Conservation (phyloP, 2,113 vertebrate genomes). For the Oryctolagus cuniculus region DNA sequence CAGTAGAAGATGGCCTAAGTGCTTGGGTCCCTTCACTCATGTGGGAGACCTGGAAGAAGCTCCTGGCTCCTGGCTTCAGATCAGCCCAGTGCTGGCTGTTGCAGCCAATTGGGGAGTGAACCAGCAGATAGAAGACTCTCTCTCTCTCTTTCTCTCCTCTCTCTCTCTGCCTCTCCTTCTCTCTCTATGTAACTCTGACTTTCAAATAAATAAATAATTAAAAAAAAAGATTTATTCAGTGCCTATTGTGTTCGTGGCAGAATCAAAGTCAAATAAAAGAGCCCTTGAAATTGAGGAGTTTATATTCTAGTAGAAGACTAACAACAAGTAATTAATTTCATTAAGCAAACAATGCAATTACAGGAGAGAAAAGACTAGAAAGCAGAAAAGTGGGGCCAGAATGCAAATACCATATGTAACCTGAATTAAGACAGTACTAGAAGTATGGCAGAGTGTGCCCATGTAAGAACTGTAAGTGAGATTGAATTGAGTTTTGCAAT, state of each 20-base stretch:
- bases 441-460: background rate
- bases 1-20: too few relatives aligned
- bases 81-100: too few relatives aligned
- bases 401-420: background rate
- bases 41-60: too few relatives aligned
- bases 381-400: background rate
- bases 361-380: background rate
- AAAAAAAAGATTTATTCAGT: background rate
- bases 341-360: slow-evolving; percentile 6
- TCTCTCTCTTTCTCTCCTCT: too few relatives aligned
- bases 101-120: too few relatives aligned
- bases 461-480: background rate
- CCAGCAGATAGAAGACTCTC: too few relatives aligned
- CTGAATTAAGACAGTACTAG: background rate
- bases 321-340: background rate
- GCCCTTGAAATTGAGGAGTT: background rate
- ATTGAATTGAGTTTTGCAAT: background rate
- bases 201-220: too few relatives aligned
- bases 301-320: background rate
- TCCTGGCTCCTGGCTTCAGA: too few relatives aligned
- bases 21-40: too few relatives aligned
- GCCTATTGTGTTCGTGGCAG: background rate
- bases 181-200: too few relatives aligned
- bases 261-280: background rate
- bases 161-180: too few relatives aligned